Percentiles rank a stretch among this genome's conserved stretches.
Conservation (phyloP, 2,797 vertebrate genomes). For the Erethizon dorsatum region DNA sequence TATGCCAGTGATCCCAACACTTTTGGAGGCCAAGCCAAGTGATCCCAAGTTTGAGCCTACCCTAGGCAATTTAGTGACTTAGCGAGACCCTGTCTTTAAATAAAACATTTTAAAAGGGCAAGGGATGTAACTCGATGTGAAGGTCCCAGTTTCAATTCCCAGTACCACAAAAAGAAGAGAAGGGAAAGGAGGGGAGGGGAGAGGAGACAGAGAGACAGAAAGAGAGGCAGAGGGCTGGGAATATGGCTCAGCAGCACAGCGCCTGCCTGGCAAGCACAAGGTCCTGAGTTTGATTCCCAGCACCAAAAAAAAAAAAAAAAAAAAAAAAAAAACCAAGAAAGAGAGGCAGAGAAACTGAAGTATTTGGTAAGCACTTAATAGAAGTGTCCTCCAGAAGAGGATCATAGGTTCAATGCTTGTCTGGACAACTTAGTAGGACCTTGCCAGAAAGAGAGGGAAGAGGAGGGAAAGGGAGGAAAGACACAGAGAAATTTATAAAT, state of each 20-base stretch:
- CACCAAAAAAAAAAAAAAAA: neutral
- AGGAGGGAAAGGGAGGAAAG: neutral
- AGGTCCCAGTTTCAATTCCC: neutral
- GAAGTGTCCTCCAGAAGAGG: neutral
- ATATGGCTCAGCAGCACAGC: neutral
- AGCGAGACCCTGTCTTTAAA: neutral
- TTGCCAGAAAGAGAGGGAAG: neutral
- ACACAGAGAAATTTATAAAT: neutral
- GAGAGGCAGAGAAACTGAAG: no score
- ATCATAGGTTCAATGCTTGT: conserved; percentile 20
- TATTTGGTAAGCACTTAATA: no score
- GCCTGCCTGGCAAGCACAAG: neutral
- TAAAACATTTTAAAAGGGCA: neutral
- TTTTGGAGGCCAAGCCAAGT: neutral
- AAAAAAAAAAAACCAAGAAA: neutral
- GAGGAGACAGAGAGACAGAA: neutral
- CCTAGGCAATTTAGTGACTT: neutral
- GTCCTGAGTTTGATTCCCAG: neutral
- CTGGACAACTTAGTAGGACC: neutral
- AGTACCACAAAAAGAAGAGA: neutral
- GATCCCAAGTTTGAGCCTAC: neutral
- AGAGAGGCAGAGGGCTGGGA: no score
- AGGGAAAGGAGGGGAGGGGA: neutral
- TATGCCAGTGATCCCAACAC: neutral
- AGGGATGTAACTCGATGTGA: neutral